Evolutionary conservation across 2,888 invertebrate species (phyloP).

Genomic region (Polydrusus pterygomalis): DNA sequence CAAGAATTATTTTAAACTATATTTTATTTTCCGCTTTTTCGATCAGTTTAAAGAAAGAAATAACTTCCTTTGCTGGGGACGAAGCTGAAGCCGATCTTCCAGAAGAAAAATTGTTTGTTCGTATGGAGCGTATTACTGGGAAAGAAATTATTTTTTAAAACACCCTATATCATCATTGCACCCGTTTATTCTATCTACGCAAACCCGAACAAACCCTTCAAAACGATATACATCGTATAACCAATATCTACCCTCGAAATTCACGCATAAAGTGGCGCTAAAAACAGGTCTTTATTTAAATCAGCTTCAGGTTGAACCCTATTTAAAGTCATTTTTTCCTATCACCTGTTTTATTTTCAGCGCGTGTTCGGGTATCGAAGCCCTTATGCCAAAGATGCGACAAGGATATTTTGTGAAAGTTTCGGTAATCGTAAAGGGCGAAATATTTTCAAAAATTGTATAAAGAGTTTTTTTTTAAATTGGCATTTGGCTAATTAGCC

Average conservation of each 20-base stretch:
- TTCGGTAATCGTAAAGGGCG: too few species aligned
- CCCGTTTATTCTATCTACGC: background rate
- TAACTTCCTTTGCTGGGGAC: too few species aligned
- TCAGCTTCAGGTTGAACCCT: constrained; percentile 22
- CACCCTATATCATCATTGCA: background rate
- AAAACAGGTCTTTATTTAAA: constrained; percentile 36
- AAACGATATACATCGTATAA: constrained; percentile 4
- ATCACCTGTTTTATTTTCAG: constrained; percentile 17
- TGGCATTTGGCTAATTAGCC: too few species aligned
- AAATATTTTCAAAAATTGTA: too few species aligned
- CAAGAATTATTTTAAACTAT: too few species aligned
- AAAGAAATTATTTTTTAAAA: too few species aligned
- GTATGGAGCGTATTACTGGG: too few species aligned
- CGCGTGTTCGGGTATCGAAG: constrained; percentile 3
- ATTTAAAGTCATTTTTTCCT: constrained; percentile 19
- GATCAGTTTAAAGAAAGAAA: too few species aligned
- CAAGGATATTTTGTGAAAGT: background rate
- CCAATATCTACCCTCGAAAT: constrained; percentile 1
- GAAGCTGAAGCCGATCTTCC: too few species aligned
- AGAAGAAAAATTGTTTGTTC: too few species aligned
- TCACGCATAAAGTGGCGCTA: constrained; percentile 13
- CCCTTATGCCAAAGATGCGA: background rate
- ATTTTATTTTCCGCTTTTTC: too few species aligned
- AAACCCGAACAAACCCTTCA: background rate
- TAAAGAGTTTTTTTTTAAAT: too few species aligned